These are phyloP conservation scores for Lepidurus packardi DNA, from an alignment of 1,140 invertebrate species.

Conservation along the genomic window DNA sequence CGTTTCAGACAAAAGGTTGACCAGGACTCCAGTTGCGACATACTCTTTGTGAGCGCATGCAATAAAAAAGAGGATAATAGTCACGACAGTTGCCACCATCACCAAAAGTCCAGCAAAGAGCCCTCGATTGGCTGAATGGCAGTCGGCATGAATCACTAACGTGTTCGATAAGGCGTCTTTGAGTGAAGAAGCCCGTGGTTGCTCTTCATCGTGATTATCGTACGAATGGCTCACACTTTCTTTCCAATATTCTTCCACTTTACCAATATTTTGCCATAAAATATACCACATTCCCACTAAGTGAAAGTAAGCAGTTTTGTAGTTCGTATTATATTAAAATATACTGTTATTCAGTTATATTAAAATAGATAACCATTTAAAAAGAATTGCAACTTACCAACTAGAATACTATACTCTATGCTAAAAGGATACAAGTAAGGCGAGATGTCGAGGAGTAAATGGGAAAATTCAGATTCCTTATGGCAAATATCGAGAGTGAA, in stretches of 20 bases:
- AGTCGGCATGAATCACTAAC: slow-evolving; percentile 61
- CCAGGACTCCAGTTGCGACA: slow-evolving; percentile 38
- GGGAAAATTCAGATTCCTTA: slow-evolving; percentile 49
- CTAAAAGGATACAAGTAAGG: slow-evolving; percentile 67
- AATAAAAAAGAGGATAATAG: slow-evolving; percentile 62
- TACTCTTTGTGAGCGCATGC: slow-evolving; percentile 52
- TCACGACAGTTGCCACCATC: slow-evolving; percentile 56
- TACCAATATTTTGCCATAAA: slow-evolving; percentile 64
- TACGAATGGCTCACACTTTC: slow-evolving; percentile 34
- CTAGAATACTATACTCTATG: slow-evolving; percentile 66
- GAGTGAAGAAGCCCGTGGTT: slow-evolving; percentile 28
- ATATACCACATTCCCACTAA: slow-evolving; percentile 64
- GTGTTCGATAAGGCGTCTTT: slow-evolving; percentile 46
- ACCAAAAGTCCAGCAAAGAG: slow-evolving; percentile 61
- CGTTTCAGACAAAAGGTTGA: slow-evolving; percentile 40
- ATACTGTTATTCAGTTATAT: too few species aligned
- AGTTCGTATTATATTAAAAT: not conserved
- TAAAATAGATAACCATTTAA: not conserved
- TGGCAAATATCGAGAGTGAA: slow-evolving; percentile 40
- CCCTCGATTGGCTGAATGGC: slow-evolving; percentile 64
- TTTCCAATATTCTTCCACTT: slow-evolving; percentile 45
- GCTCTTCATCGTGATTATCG: slow-evolving; percentile 37
- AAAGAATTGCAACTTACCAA: slow-evolving; percentile 49
- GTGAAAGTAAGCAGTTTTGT: slow-evolving; percentile 34
- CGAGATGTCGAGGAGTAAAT: slow-evolving; percentile 50